Evolutionary conservation across 2,888 invertebrate genomes (phyloP).

Genomic region (Elegia similella): DNA sequence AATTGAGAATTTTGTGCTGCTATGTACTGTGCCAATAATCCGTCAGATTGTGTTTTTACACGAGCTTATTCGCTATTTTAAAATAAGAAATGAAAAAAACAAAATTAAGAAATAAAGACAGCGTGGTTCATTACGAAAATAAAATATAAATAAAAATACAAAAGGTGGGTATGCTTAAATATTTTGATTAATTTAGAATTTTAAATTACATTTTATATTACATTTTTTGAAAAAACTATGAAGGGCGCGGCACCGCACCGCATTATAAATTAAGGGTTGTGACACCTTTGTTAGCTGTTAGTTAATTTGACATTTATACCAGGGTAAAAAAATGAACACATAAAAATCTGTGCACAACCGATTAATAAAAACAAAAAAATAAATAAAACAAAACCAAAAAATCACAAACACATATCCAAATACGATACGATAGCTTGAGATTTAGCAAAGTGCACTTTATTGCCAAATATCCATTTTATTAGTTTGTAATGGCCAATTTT

Average conservation of each 20-base stretch:
- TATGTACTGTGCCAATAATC: conserved; percentile 57
- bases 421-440: conserved; percentile 63
- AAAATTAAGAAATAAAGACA: conserved; percentile 28
- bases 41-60: conserved; percentile 53
- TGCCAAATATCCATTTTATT: conserved; percentile 56
- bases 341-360: conserved; percentile 31
- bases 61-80: conserved; percentile 31
- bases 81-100: conserved; percentile 29
- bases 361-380: conserved; percentile 34
- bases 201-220: conserved; percentile 10
- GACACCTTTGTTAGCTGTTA: conserved; percentile 18
- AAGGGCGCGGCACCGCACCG: conserved; percentile 57
- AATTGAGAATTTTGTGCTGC: conserved; percentile 49
- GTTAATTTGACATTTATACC: conserved; percentile 22
- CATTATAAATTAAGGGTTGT: conserved; percentile 21
- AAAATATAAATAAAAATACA: not conserved
- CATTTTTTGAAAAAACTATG: conserved; percentile 12
- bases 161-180: not conserved
- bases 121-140: conserved; percentile 17
- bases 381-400: conserved; percentile 36
- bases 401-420: conserved; percentile 58
- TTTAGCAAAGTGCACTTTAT: conserved; percentile 70
- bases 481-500: conserved; percentile 48
- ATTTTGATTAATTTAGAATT: not conserved
- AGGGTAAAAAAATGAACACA: conserved; percentile 33